A percentile compares a stretch with the other conserved stretches of the same genome.
Evolutionary conservation across 2,113 vertebrate genomes (phyloP).

Genomic region (Balaenoptera acutorostrata): DNA sequence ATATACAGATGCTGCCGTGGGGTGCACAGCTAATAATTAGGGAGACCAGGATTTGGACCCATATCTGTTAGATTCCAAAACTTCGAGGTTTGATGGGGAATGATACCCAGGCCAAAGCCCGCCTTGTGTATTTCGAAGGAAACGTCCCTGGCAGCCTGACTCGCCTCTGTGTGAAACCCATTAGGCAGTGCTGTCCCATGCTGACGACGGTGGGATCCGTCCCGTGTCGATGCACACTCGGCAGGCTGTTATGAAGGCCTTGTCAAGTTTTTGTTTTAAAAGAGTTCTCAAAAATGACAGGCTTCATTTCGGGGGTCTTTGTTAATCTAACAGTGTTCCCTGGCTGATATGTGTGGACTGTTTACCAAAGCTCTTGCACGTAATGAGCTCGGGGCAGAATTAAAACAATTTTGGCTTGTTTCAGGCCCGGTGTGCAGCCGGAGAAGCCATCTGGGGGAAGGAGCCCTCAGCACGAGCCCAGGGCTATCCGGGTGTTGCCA

Average conservation of each 20-base stretch:
- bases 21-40: background rate
- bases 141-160: background rate
- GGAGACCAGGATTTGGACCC: background rate
- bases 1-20: rapidly evolving
- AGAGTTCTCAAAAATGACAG: slow-evolving; percentile 29
- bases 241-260: background rate
- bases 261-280: background rate
- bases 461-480: background rate
- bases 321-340: slow-evolving; percentile 7
- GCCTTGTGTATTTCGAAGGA: background rate
- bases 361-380: background rate
- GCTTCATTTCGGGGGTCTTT: slow-evolving; percentile 34
- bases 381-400: slow-evolving; percentile 23
- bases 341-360: background rate
- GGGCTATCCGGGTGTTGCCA: background rate
- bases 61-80: background rate
- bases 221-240: rapidly evolving
- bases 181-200: background rate
- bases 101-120: background rate
- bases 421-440: background rate
- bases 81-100: background rate
- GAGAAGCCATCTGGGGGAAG: background rate
- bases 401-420: background rate
- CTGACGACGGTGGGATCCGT: background rate
- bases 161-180: background rate